Evolutionary conservation across 2,113 vertebrate species (phyloP), one percentile per base, ranked within the genome.

Genomic region (Planiliza haematocheilus): DNA sequence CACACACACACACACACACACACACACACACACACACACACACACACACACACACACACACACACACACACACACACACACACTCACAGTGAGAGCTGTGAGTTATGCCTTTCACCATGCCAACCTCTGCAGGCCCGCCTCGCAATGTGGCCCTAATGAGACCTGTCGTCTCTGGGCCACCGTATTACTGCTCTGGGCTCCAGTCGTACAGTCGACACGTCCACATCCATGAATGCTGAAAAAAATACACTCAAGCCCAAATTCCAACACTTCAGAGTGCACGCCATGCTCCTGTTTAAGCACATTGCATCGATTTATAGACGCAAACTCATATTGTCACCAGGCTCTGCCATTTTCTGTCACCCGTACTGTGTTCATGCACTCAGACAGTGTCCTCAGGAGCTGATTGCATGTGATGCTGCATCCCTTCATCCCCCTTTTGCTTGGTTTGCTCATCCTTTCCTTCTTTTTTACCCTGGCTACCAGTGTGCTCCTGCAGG

Each of bases 131-230:
- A 69, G 37, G 67, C 53, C 45, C 75, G 50, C 45, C 74, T 49
- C 56, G 79, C 73, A 41, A 49, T 74, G 72, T 30, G 30, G 57
- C 42, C 50, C 30, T 82, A 78, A 88, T 83, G 56, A 86, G 72
- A 52, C 49, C 56, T 78, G 84, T 86, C 70, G 21, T 86, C 65
- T 76, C 59, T 21, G 49, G 66, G 61, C 70, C 75, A 71, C 48
- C 6, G 41, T 63, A 78, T 77, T 20, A 79, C 67, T 36, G 61
- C 77, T 77, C 24, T 74, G 57, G 61, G 80, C 61, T 46, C 46
- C n/a, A n/a, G n/a, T n/a, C 21, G 18, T 7, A 41, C n/a, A 72
- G 56, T 13, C 69, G 42, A 56, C 24, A 61, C 16, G 12, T 60
- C n/a, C n/a, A 8, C 8, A 36, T 53, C 37, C n/a, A n/a, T 50